phyloP scores from a whole-genome alignment of 2,888 invertebrate species.

The Leucania comma region DNA sequence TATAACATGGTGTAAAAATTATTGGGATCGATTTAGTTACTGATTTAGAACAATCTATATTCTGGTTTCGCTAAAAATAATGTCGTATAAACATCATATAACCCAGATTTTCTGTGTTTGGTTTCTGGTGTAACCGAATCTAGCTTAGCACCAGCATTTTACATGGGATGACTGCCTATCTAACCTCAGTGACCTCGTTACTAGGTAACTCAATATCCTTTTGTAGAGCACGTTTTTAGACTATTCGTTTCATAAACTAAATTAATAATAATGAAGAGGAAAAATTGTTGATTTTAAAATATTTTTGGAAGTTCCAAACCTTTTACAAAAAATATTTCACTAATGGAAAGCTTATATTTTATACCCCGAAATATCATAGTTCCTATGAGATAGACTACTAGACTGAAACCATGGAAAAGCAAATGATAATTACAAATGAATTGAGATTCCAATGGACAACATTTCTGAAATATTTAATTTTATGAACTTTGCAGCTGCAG shows the following conservation, averaged over 20 bases:
- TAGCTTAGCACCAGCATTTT: background rate
- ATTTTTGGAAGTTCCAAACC: background rate
- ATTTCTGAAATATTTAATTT: background rate
- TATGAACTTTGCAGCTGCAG: background rate
- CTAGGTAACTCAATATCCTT: background rate
- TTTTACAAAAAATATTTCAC: background rate
- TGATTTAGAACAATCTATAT: too few species aligned
- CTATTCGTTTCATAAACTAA: background rate
- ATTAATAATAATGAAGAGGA: background rate
- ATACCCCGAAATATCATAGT: too few species aligned
- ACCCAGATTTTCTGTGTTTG: background rate
- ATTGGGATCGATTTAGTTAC: too few species aligned
- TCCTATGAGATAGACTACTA: background rate
- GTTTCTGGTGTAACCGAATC: background rate
- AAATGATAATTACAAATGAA: background rate
- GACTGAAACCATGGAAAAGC: background rate
- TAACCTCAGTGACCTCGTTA: background rate
- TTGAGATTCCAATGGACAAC: background rate
- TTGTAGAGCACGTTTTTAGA: background rate
- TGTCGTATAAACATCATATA: too few species aligned
- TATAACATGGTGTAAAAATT: too few species aligned
- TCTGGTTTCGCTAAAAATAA: too few species aligned
- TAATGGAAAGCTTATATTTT: too few species aligned
- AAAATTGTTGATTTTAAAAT: background rate
- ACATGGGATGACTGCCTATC: background rate